These are phyloP conservation scores for Lymantria dispar DNA, from an alignment of 2,888 invertebrate species.

Conservation along the genomic window DNA sequence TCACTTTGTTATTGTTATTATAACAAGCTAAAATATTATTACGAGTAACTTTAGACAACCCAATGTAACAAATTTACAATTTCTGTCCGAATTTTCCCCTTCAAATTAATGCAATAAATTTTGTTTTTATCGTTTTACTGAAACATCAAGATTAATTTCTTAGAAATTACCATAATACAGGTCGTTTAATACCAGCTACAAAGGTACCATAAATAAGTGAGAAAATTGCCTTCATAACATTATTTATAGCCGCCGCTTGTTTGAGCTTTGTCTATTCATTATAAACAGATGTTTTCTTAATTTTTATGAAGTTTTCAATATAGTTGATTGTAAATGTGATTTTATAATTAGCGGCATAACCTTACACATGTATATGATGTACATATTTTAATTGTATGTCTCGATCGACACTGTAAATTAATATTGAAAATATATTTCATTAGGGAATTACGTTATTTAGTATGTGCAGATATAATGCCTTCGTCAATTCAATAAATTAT, in stretches of 20 bases:
- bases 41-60: constrained; percentile 12
- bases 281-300: constrained; percentile 24
- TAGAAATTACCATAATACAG: constrained; percentile 36
- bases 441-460: no score
- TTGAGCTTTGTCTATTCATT: constrained; percentile 15
- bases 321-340: no score
- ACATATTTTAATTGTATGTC: no score
- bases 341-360: no score
- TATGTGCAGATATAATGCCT: no score
- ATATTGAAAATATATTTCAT: no score
- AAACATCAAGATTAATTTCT: constrained; percentile 35
- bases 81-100: constrained; percentile 24
- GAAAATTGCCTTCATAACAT: constrained; percentile 49
- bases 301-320: constrained; percentile 2
- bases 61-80: constrained; percentile 18
- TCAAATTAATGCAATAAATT: constrained; percentile 35
- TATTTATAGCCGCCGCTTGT: constrained; percentile 41
- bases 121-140: constrained; percentile 34
- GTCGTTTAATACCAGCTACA: constrained; percentile 29
- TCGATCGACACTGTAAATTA: no score
- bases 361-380: no score
- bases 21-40: constrained; percentile 14
- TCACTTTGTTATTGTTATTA: constrained; percentile 15
- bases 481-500: no score
- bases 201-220: constrained; percentile 45